Evolutionary conservation across 2,888 invertebrate genomes (phyloP).

Genomic region (Hirtodrosophila cameraria): DNA sequence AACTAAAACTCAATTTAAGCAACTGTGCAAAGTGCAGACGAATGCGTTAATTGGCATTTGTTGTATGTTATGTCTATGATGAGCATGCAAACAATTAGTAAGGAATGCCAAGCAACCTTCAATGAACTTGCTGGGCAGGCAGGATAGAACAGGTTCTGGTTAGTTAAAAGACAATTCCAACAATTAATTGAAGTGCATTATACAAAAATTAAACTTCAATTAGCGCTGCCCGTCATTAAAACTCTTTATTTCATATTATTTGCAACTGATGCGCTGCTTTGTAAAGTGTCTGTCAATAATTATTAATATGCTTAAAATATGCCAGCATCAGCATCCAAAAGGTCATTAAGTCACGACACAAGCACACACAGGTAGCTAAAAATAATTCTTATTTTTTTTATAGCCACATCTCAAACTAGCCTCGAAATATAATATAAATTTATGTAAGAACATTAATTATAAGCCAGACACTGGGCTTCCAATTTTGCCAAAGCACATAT

Average conservation of each 20-base stretch:
- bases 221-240: slow-evolving; percentile 44
- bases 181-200: slow-evolving; percentile 60
- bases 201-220: slow-evolving; percentile 60
- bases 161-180: slow-evolving; percentile 15
- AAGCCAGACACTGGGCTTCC: slow-evolving; percentile 28
- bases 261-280: slow-evolving; percentile 25
- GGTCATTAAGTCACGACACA: slow-evolving; percentile 67
- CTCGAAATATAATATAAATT: slow-evolving; percentile 56
- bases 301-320: slow-evolving; percentile 62
- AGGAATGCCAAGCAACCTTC: slow-evolving; percentile 39
- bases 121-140: slow-evolving; percentile 15
- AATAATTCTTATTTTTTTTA: slow-evolving; percentile 34
- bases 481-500: slow-evolving; percentile 46
- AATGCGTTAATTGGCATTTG: slow-evolving; percentile 56
- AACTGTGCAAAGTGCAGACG: slow-evolving; percentile 11
- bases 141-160: slow-evolving; percentile 37
- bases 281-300: slow-evolving; percentile 68
- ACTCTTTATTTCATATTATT: slow-evolving; percentile 22
- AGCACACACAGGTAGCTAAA: slow-evolving; percentile 34
- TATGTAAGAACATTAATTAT: slow-evolving; percentile 70
- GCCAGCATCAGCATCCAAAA: slow-evolving; percentile 50
- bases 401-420: slow-evolving; percentile 10
- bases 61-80: slow-evolving; percentile 39
- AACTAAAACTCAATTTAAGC: slow-evolving; percentile 3
- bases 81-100: slow-evolving; percentile 18